These are phyloP conservation scores for Drosophila kurseongensis DNA, from an alignment of 1,140 invertebrate species.

Conservation along the genomic window DNA sequence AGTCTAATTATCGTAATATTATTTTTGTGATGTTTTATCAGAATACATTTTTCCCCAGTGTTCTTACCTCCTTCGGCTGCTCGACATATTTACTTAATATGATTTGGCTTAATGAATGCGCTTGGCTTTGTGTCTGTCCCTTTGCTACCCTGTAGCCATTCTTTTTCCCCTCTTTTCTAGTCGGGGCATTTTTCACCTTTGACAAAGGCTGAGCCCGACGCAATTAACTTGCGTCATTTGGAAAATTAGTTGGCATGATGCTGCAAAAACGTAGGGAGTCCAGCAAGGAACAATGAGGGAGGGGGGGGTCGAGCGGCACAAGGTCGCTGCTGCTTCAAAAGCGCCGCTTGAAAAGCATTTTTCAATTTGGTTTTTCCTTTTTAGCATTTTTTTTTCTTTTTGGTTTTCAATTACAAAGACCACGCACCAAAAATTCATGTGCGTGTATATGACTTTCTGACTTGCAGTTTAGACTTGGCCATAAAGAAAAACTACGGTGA, in stretches of 20 bases:
- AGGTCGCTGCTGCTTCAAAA: slow-evolving; percentile 69
- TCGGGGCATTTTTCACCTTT: slow-evolving; percentile 72
- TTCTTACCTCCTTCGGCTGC: slow-evolving; percentile 21
- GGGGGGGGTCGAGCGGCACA: slow-evolving; percentile 19
- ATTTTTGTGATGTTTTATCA: too few relatives aligned
- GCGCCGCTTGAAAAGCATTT: slow-evolving; percentile 59
- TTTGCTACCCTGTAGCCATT: slow-evolving; percentile 14
- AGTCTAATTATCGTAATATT: too few relatives aligned
- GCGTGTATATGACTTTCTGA: slow-evolving; percentile 43
- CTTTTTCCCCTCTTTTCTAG: slow-evolving; percentile 21
- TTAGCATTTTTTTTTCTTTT: background rate
- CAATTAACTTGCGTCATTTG: slow-evolving; percentile 81
- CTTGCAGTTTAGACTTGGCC: slow-evolving; percentile 42
- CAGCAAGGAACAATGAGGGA: slow-evolving; percentile 3
- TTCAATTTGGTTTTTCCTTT: slow-evolving; percentile 54
- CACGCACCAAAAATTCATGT: slow-evolving; percentile 46
- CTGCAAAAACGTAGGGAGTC: slow-evolving; percentile 46
- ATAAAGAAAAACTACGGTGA: slow-evolving; percentile 9
- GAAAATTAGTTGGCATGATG: slow-evolving; percentile 81
- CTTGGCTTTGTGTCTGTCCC: slow-evolving; percentile 43
- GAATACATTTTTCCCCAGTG: slow-evolving; percentile 1
- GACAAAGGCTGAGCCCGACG: slow-evolving; percentile 58
- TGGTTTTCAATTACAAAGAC: slow-evolving; percentile 56
- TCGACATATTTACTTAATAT: slow-evolving; percentile 70
- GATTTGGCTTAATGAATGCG: slow-evolving; percentile 76